A percentile compares a stretch with the other conserved stretches of the same genome.
phyloP scores from a whole-genome alignment of 2,888 invertebrate genomes.

The Laothoe populi region DNA sequence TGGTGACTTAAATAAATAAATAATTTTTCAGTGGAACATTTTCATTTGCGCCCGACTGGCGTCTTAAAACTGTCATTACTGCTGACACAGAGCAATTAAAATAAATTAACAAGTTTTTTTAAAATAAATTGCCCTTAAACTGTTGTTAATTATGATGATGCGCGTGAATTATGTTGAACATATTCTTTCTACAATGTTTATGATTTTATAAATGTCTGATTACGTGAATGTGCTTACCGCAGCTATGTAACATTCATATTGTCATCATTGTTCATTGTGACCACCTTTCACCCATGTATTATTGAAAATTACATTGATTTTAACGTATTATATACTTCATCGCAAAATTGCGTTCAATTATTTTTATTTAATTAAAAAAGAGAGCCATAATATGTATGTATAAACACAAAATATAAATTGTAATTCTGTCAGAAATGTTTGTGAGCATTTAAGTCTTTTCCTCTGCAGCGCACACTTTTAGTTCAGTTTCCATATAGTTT shows the following conservation, averaged over 20 bases:
- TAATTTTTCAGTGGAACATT: background rate
- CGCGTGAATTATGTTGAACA: background rate
- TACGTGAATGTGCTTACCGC: background rate
- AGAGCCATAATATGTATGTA: too few species aligned
- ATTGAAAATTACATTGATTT: background rate
- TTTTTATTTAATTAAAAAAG: too few species aligned
- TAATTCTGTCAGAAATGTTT: too few species aligned
- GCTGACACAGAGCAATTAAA: background rate
- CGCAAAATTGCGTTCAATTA: too few species aligned
- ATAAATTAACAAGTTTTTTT: slow-evolving; percentile 6
- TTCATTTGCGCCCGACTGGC: background rate
- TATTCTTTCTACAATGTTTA: slow-evolving; percentile 5
- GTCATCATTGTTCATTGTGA: background rate
- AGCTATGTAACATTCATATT: background rate
- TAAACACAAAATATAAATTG: too few species aligned
- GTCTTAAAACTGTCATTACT: background rate
- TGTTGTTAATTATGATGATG: background rate
- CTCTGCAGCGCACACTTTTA: too few species aligned
- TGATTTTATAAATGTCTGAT: slow-evolving; percentile 11
- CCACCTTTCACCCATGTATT: background rate
- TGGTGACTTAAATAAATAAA: too few species aligned
- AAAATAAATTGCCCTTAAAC: background rate
- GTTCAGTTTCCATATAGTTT: too few species aligned
- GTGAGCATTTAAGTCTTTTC: too few species aligned
- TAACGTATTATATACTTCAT: too few species aligned